Conservation (phyloP, 2,113 vertebrate genomes). For the Prinia subflava region DNA sequence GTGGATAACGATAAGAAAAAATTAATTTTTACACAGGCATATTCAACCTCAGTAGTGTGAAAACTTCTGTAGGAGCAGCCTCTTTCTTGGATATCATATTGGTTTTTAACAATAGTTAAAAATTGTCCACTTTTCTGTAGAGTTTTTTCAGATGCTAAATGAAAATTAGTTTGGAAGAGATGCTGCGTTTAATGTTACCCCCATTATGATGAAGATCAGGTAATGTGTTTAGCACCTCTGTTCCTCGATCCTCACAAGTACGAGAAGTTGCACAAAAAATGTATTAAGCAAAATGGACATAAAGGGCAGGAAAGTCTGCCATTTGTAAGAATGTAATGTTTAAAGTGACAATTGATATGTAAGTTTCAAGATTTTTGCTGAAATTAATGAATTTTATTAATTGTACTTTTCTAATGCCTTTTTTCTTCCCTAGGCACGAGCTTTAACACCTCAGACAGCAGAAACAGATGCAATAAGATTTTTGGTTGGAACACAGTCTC, state of each 20-base stretch:
- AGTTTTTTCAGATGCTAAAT: background rate
- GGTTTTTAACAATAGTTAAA: background rate
- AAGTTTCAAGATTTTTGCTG: background rate
- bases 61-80: background rate
- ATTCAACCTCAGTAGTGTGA: background rate
- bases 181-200: background rate
- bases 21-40: background rate
- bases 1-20: background rate
- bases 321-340: background rate
- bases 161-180: background rate
- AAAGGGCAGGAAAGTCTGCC: background rate
- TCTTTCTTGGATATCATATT: background rate
- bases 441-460: conserved; percentile 92
- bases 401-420: background rate
- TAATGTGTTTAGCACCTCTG: background rate
- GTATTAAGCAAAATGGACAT: background rate
- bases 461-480: conserved; percentile 97
- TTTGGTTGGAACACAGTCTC: conserved; percentile 95
- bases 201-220: background rate
- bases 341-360: background rate
- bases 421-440: conserved; percentile 82
- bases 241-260: background rate
- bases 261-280: background rate
- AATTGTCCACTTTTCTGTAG: background rate
- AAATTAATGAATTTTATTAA: background rate